phyloP scores from a whole-genome alignment of 2,888 invertebrate species.

The Aelia acuminata region DNA sequence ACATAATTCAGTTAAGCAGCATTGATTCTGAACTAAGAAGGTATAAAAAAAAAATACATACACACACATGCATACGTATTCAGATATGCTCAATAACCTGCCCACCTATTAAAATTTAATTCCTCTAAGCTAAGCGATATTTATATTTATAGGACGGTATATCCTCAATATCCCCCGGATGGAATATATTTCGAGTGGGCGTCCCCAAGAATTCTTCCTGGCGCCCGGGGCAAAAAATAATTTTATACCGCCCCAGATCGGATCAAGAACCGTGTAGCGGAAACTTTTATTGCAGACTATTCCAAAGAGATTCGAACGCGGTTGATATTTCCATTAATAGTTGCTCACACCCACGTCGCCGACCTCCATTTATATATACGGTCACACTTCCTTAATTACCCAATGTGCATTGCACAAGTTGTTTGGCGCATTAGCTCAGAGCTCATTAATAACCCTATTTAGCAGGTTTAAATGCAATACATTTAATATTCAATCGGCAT shows the following conservation, averaged over 20 bases:
- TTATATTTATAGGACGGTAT: too few relatives aligned
- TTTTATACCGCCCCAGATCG: not conserved
- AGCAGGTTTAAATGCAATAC: constrained; percentile 41
- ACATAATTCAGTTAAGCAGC: too few relatives aligned
- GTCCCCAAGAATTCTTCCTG: constrained; percentile 36
- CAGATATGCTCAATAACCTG: too few relatives aligned
- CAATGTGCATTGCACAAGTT: constrained; percentile 36
- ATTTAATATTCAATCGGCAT: constrained; percentile 2
- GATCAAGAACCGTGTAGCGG: constrained; percentile 32
- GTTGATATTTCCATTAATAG: not conserved
- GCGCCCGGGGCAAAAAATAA: constrained; percentile 20
- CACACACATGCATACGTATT: too few relatives aligned
- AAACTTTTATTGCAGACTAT: constrained; percentile 28
- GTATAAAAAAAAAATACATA: too few relatives aligned
- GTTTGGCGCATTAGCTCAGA: not conserved
- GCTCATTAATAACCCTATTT: constrained; percentile 39
- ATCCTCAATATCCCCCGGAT: not conserved
- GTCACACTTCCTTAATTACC: constrained; percentile 18
- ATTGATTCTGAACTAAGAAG: too few relatives aligned
- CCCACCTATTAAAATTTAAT: too few relatives aligned
- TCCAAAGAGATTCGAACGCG: not conserved
- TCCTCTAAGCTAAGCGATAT: too few relatives aligned
- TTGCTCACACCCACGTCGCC: not conserved
- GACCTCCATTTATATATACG: not conserved
- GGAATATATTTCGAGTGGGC: constrained; percentile 9